These are phyloP conservation scores for Lasioglossum baleicum DNA, from an alignment of 1,140 invertebrate species.

Conservation along the genomic window DNA sequence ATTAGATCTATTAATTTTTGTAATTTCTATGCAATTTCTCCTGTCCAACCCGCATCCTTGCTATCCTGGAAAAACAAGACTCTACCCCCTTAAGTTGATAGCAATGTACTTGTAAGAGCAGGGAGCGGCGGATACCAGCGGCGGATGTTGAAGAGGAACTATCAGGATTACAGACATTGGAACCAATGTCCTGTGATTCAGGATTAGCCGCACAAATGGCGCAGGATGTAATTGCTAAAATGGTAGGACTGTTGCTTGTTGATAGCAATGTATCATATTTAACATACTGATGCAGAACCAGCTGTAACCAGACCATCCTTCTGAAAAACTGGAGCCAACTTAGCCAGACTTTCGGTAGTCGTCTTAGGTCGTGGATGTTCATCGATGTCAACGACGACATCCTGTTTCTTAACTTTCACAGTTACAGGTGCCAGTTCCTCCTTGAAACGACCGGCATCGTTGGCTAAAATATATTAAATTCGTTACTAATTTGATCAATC, in stretches of 20 bases:
- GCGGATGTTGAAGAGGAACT: conserved; percentile 84
- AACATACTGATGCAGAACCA: conserved; percentile 94
- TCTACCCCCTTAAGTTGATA: too few species aligned
- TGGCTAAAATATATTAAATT: conserved; percentile 82
- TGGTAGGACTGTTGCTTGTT: conserved; percentile 83
- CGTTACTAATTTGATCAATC: not conserved
- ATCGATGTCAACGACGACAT: conserved; percentile 90
- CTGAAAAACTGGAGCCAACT: conserved; percentile 95
- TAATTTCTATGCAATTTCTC: too few species aligned
- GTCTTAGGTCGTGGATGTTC: conserved; percentile 97
- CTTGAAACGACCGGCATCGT: conserved; percentile 93
- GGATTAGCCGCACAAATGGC: conserved; percentile 80
- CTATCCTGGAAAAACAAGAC: too few species aligned
- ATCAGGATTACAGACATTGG: conserved; percentile 84
- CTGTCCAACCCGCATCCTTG: too few species aligned
- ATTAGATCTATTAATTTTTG: too few species aligned
- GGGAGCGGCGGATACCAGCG: too few species aligned
- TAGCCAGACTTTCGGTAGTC: conserved; percentile 90
- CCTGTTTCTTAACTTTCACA: conserved; percentile 91
- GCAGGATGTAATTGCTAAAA: conserved; percentile 81
- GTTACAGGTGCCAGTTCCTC: conserved; percentile 94
- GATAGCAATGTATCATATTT: conserved; percentile 77
- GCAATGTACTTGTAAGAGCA: too few species aligned
- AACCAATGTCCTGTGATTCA: conserved; percentile 79
- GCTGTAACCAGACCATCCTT: conserved; percentile 98